These are phyloP conservation scores for Sericinus montela DNA, from an alignment of 2,888 invertebrate species.

Conservation along the genomic window DNA sequence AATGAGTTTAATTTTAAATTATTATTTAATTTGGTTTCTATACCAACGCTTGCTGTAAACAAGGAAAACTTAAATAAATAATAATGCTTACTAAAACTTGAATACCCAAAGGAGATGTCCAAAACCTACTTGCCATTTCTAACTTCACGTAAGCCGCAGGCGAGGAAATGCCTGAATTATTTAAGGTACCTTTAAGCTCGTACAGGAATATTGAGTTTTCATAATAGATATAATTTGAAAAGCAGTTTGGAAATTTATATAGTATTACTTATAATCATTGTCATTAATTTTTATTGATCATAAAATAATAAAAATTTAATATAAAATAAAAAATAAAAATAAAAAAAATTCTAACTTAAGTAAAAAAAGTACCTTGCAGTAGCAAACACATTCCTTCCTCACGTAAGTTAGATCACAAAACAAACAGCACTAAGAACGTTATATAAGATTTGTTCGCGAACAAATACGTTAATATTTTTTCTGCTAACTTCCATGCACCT, in stretches of 20 bases:
- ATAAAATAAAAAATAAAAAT: no score
- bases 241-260: no score
- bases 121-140: conserved; percentile 18
- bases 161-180: conserved; percentile 29
- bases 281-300: no score
- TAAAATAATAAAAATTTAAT: no score
- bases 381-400: conserved; percentile 11
- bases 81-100: no score
- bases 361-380: conserved; percentile 21
- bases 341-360: no score
- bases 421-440: conserved; percentile 60
- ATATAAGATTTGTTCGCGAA: conserved; percentile 57
- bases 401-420: conserved; percentile 47
- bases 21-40: no score
- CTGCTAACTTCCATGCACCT: conserved; percentile 34
- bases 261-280: no score
- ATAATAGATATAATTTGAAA: no score
- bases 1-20: no score
- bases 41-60: no score
- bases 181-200: conserved; percentile 27
- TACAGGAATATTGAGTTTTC: conserved; percentile 19
- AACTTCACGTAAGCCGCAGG: conserved; percentile 8
- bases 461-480: conserved; percentile 43
- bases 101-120: background rate
- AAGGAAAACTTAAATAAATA: no score